These are phyloP conservation scores for Criorhina ranunculi DNA, from an alignment of 2,888 invertebrate genomes.

Conservation along the genomic window DNA sequence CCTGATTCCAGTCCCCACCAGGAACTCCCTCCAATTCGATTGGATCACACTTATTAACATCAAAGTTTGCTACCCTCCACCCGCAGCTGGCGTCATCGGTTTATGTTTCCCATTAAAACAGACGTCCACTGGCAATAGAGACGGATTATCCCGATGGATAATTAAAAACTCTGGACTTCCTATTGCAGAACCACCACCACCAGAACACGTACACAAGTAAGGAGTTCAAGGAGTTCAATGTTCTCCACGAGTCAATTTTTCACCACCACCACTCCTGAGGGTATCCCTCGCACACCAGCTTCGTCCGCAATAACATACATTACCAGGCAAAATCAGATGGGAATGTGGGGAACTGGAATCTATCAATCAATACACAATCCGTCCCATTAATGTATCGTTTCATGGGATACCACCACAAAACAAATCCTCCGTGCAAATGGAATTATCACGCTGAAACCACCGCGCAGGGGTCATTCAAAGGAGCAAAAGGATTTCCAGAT, in stretches of 20 bases:
- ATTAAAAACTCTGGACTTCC: too few relatives aligned
- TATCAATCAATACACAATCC: constrained; percentile 46
- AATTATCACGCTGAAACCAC: constrained; percentile 40
- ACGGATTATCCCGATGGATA: too few relatives aligned
- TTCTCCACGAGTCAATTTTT: background rate
- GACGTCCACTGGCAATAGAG: too few relatives aligned
- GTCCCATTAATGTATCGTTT: constrained; percentile 28
- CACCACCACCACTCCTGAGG: background rate
- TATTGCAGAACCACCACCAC: too few relatives aligned
- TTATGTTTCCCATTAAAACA: too few relatives aligned
- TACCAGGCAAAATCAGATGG: constrained; percentile 1
- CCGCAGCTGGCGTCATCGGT: too few relatives aligned
- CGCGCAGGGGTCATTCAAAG: constrained; percentile 2
- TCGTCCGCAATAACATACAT: constrained; percentile 16
- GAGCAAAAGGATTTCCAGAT: constrained; percentile 26
- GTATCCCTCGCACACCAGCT: background rate
- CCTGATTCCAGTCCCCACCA: too few relatives aligned
- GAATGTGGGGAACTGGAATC: constrained; percentile 18
- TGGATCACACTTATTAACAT: too few relatives aligned
- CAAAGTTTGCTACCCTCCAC: too few relatives aligned
- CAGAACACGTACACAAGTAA: too few relatives aligned
- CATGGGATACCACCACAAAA: constrained; percentile 15
- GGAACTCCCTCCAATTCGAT: too few relatives aligned
- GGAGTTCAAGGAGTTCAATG: constrained; percentile 16
- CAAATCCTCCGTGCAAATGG: constrained; percentile 37